phyloP scores from a whole-genome alignment of 2,113 vertebrate species.

The Pithys albifrons region DNA sequence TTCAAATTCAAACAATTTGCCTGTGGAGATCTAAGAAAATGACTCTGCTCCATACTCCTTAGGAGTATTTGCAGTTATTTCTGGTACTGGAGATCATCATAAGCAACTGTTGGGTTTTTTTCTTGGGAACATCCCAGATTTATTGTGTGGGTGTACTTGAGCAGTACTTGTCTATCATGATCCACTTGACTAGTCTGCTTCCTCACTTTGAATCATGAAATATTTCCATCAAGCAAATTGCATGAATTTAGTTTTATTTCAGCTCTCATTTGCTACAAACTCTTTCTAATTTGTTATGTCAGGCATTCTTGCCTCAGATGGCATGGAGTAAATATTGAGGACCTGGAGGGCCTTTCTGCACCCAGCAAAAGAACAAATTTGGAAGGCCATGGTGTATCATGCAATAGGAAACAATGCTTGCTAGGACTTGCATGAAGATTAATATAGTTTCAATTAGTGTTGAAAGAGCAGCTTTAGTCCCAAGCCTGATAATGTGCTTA shows the following conservation, averaged over 20 bases:
- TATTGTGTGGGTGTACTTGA: not conserved
- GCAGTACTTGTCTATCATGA: not conserved
- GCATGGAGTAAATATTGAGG: not conserved
- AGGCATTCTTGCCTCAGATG: not conserved
- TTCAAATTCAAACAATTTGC: not conserved
- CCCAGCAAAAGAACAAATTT: not conserved
- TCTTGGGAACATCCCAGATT: not conserved
- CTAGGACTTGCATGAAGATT: not conserved
- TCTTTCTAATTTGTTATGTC: not conserved
- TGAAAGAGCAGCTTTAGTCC: not conserved
- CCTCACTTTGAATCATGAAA: conserved; percentile 55
- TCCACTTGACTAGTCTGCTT: conserved; percentile 26
- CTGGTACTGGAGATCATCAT: not conserved
- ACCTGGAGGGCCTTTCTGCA: not conserved
- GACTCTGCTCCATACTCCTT: not conserved
- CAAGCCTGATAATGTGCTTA: not conserved
- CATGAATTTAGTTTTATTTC: not conserved
- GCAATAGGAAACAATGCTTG: conserved; percentile 48
- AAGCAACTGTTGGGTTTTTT: not conserved
- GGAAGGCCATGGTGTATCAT: not conserved
- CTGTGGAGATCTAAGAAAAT: not conserved
- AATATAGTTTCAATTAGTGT: not conserved
- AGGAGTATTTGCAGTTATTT: not conserved
- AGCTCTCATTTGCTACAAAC: not conserved
- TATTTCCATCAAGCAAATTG: not conserved